These are phyloP conservation scores for Tachina fera DNA, from an alignment of 2,888 invertebrate species.

Conservation along the genomic window DNA sequence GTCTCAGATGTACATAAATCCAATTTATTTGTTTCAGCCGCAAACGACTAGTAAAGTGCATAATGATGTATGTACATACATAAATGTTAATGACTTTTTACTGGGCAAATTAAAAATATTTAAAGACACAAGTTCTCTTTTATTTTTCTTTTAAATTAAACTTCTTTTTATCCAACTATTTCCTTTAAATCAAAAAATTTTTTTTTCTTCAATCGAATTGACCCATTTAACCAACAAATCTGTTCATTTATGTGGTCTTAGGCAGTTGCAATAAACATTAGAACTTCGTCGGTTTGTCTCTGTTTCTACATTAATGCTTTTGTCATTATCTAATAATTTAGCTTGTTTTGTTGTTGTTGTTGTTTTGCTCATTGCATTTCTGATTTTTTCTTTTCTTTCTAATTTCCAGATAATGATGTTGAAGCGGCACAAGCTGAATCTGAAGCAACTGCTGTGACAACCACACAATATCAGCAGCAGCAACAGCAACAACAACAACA, in stretches of 20 bases:
- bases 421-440: constrained; percentile 79
- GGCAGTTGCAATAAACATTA: constrained; percentile 37
- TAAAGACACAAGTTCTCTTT: too few species aligned
- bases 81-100: too few species aligned
- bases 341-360: constrained; percentile 15
- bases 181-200: constrained; percentile 13
- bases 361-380: constrained; percentile 32
- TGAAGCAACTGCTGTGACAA: constrained; percentile 78
- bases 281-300: constrained; percentile 28
- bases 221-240: constrained; percentile 50
- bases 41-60: too few species aligned
- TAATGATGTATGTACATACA: too few species aligned
- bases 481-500: constrained; percentile 76
- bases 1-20: too few species aligned
- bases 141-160: constrained; percentile 13
- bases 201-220: constrained; percentile 57
- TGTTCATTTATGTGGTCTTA: constrained; percentile 16
- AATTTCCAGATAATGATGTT: constrained; percentile 78
- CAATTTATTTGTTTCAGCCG: too few species aligned
- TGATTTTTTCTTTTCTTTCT: constrained; percentile 16
- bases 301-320: constrained; percentile 38
- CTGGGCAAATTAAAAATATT: too few species aligned
- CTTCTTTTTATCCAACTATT: constrained; percentile 9
- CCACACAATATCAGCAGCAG: constrained; percentile 74
- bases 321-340: constrained; percentile 59